Conservation (phyloP, 1,140 invertebrate species). For the Drosophila aff. region DNA sequence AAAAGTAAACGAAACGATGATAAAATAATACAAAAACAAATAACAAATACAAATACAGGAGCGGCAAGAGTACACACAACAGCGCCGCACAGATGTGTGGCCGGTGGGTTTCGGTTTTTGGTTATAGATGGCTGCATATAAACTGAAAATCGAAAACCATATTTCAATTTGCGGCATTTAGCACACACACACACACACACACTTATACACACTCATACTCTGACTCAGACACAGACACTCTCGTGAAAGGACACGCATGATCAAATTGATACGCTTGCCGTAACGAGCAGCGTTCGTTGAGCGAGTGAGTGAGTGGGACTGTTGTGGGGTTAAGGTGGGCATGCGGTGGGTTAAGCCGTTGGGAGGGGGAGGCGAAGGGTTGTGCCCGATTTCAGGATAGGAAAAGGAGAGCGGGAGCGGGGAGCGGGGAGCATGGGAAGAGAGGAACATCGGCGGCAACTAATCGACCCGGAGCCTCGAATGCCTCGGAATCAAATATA, state of each 20-base stretch:
- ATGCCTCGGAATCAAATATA: constrained; percentile 62
- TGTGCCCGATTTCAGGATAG: background rate
- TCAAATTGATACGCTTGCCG: constrained; percentile 79
- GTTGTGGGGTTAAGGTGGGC: constrained; percentile 15
- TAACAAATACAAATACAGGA: constrained; percentile 18
- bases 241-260: constrained; percentile 71
- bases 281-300: constrained; percentile 55
- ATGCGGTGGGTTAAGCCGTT: constrained; percentile 14
- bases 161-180: constrained; percentile 83
- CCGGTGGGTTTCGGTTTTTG: constrained; percentile 49
- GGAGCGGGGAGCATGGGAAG: background rate
- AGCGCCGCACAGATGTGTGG: constrained; percentile 15
- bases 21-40: constrained; percentile 68
- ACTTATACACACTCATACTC: background rate
- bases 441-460: constrained; percentile 37
- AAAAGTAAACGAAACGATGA: constrained; percentile 80
- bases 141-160: constrained; percentile 83
- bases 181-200: constrained; percentile 53
- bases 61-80: constrained; percentile 13
- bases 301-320: constrained; percentile 5
- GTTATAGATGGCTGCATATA: constrained; percentile 83
- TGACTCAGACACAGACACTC: background rate
- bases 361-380: background rate
- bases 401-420: background rate
- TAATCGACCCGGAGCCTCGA: constrained; percentile 49